Percentiles rank a stretch among this genome's conserved stretches.
phyloP scores from a whole-genome alignment of 1,140 invertebrate genomes.

The Reticulitermes speratus region DNA sequence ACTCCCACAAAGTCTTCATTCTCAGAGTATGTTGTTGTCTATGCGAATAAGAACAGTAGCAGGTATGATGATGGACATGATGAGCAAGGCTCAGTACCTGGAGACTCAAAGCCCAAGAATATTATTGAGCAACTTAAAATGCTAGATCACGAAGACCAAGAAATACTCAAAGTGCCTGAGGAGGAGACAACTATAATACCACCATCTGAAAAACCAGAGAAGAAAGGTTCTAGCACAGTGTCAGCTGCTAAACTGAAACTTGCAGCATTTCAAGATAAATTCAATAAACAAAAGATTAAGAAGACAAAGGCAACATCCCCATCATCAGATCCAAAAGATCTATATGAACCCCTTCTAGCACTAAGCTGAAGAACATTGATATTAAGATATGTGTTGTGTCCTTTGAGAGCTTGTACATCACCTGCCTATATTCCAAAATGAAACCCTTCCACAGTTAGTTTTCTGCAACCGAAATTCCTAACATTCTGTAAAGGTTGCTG shows the following conservation, averaged over 20 bases:
- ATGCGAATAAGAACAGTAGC: slow-evolving; percentile 33
- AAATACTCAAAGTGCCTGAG: background rate
- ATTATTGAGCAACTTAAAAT: slow-evolving; percentile 76
- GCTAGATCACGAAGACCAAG: slow-evolving; percentile 55
- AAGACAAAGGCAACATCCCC: slow-evolving; percentile 41
- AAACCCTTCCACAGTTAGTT: background rate
- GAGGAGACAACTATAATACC: background rate
- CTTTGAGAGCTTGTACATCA: background rate
- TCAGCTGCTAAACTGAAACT: slow-evolving; percentile 65
- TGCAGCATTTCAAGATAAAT: slow-evolving; percentile 58
- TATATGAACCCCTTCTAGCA: slow-evolving; percentile 64
- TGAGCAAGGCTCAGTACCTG: background rate
- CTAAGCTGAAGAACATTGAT: slow-evolving; percentile 56
- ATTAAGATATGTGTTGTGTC: background rate
- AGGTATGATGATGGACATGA: slow-evolving; percentile 10
- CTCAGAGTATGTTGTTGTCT: slow-evolving; percentile 78
- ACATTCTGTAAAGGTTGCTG: background rate
- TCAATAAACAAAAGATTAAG: slow-evolving; percentile 52
- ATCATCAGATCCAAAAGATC: slow-evolving; percentile 42
- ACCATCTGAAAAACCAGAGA: slow-evolving; percentile 8
- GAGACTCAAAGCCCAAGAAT: slow-evolving; percentile 66
- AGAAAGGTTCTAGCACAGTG: slow-evolving; percentile 48
- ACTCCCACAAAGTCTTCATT: slow-evolving; percentile 76
- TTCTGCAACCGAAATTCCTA: background rate
- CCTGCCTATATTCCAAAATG: background rate